Evolutionary conservation across 2,888 invertebrate species (phyloP).

Genomic region (Megastigmus dorsalis): DNA sequence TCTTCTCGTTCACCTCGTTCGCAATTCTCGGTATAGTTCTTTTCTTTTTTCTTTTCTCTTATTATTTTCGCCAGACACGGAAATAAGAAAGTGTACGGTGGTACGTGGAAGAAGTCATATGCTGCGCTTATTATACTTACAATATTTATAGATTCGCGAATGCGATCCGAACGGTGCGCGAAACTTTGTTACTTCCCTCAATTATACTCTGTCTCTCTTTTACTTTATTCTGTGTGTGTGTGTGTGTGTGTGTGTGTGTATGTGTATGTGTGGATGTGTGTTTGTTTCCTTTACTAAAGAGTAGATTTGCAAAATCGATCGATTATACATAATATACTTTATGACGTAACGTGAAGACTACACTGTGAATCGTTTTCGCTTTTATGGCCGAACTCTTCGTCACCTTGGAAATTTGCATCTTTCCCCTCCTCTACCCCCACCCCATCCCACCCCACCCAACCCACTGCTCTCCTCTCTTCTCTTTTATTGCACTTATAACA

Average conservation of each 20-base stretch:
- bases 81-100: background rate
- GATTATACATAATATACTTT: slow-evolving; percentile 32
- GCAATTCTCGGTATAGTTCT: too few species aligned
- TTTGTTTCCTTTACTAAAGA: slow-evolving; percentile 5
- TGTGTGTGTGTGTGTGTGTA: too few species aligned
- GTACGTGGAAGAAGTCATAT: background rate
- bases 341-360: slow-evolving; percentile 40
- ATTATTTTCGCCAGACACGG: background rate
- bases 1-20: too few species aligned
- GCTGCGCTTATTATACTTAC: slow-evolving; percentile 61
- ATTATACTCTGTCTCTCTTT: slow-evolving; percentile 12
- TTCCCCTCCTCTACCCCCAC: too few species aligned
- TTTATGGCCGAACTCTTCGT: too few species aligned
- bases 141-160: slow-evolving; percentile 63
- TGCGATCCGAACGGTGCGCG: slow-evolving; percentile 48
- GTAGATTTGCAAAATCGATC: slow-evolving; percentile 1
- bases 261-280: too few species aligned
- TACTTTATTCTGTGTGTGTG: slow-evolving; percentile 39
- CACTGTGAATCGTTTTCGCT: too few species aligned
- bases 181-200: slow-evolving; percentile 16
- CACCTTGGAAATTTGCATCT: too few species aligned
- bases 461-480: too few species aligned
- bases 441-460: too few species aligned
- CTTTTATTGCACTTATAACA: slow-evolving; percentile 64
- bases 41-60: slow-evolving; percentile 32